Conservation (phyloP, 2,888 invertebrate genomes). For the Alloscopus bannaensis region DNA sequence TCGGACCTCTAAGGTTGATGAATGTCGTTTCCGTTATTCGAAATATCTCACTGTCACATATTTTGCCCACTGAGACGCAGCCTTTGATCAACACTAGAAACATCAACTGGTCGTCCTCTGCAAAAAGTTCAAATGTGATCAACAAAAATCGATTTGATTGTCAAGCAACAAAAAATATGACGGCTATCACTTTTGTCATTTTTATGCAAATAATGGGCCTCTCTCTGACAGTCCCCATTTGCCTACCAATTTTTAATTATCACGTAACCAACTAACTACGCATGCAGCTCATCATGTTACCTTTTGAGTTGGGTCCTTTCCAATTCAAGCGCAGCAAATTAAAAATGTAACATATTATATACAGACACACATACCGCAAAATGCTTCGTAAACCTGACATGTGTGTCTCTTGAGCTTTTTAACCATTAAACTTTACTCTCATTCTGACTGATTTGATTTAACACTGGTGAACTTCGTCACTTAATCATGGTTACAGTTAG, state of each 20-base stretch:
- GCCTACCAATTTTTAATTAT: too few species aligned
- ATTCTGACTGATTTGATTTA: too few species aligned
- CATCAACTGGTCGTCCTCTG: slow-evolving; percentile 86
- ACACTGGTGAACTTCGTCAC: too few species aligned
- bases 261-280: too few species aligned
- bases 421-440: neutral
- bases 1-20: slow-evolving; percentile 87
- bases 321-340: slow-evolving; percentile 44
- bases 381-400: too few species aligned
- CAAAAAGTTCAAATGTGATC: neutral
- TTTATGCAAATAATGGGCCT: neutral
- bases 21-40: slow-evolving; percentile 95
- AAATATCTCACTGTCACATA: slow-evolving; percentile 95
- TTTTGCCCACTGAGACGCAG: slow-evolving; percentile 97
- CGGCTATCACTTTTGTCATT: neutral
- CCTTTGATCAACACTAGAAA: slow-evolving; percentile 96
- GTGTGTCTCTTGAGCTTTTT: too few species aligned
- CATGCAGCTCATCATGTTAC: too few species aligned
- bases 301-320: slow-evolving; percentile 70
- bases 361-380: too few species aligned
- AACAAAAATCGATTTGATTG: neutral
- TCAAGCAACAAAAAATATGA: neutral
- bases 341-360: too few species aligned
- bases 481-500: neutral
- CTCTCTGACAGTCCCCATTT: slow-evolving; percentile 3